Base-by-base conservation (phyloP, 2,888 invertebrate species). In the Ochlodes sylvanus region DNA sequence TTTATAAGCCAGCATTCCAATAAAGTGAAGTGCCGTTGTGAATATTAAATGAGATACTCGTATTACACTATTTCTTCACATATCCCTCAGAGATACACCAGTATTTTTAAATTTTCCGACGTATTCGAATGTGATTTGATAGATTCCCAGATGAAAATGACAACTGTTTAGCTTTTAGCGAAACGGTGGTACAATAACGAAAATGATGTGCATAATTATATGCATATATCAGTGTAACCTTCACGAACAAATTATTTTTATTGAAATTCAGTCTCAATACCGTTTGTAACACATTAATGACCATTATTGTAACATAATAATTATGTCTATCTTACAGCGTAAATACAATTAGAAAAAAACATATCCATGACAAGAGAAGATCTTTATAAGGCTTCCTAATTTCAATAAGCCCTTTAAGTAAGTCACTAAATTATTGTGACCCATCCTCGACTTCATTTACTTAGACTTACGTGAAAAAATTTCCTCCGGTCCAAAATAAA, bases 1-100 rank as follows among this genome's bases (percentile, higher is more conserved):
- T 69, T 69, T 67, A 66, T 62, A 57, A 69, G 66, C 62, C 68
- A 68, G 66, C 63, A 62, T 69, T 66, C 66, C 69, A 66, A 69
- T 66, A 69, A 65, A 65, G 65, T 57, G 62, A 54, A 62, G 66
- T 54, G 64, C 50, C 15, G 56, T 27, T 47, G 68, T 62, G 68
- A 68, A 68, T 68, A 68, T 56, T 62, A 68, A 68, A 68, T 68
- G 68, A 68, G 62, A 56, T 61, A 62, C 55, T 68, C 68, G 47
- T 62, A 56, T 56, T 68, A 68, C 62, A 56, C 67, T 61, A 68
- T 62, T 68, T 62, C 67, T 68, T 68, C 62, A 52, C 68, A 68
- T 61, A 56, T 68, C 38, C 21, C 68, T 56, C 47, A 17, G 55
- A 56, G 62, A 62, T 62, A 56, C 50, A 62, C 21, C 15, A 44